Evolutionary conservation across 2,888 invertebrate genomes (phyloP).

Genomic region (Rhagophthalmus giganteus): DNA sequence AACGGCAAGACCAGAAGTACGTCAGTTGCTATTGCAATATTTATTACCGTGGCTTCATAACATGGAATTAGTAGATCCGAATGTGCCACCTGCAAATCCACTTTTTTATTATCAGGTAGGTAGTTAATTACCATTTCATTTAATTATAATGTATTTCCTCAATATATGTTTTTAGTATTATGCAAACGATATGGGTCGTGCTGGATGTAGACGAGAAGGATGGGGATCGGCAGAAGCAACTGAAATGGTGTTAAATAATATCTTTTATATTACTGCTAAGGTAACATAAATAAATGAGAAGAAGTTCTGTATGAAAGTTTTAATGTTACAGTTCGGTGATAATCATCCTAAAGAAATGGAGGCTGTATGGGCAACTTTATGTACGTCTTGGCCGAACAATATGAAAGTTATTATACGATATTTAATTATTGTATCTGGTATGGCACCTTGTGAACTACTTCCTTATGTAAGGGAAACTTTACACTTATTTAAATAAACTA

Average conservation of each 20-base stretch:
- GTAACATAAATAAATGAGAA: conserved; percentile 56
- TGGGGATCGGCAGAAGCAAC: conserved; percentile 99
- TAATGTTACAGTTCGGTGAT: conserved; percentile 79
- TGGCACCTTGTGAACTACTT: conserved; percentile 93
- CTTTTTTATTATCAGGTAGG: conserved; percentile 81
- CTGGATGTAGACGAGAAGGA: conserved; percentile 81
- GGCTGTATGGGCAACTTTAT: conserved; percentile 93
- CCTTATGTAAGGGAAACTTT: conserved; percentile 70
- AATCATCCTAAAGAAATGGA: conserved; percentile 95
- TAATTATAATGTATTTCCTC: background rate
- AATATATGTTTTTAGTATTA: conserved; percentile 53
- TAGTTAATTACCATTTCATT: conserved; percentile 1
- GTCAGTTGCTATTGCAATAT: conserved; percentile 88
- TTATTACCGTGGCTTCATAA: conserved; percentile 97
- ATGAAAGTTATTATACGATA: conserved; percentile 95
- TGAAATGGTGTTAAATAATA: conserved; percentile 98
- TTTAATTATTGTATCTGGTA: conserved; percentile 92
- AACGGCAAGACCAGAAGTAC: conserved; percentile 90
- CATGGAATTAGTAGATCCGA: conserved; percentile 97
- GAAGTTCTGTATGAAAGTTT: background rate
- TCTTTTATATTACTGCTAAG: conserved; percentile 97
- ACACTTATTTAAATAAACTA: background rate
- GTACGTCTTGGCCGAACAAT: conserved; percentile 96
- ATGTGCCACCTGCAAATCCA: conserved; percentile 88
- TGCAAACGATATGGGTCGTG: conserved; percentile 62